These are phyloP conservation scores for Menidia menidia DNA, from an alignment of 2,797 vertebrate species.

Conservation along the genomic window DNA sequence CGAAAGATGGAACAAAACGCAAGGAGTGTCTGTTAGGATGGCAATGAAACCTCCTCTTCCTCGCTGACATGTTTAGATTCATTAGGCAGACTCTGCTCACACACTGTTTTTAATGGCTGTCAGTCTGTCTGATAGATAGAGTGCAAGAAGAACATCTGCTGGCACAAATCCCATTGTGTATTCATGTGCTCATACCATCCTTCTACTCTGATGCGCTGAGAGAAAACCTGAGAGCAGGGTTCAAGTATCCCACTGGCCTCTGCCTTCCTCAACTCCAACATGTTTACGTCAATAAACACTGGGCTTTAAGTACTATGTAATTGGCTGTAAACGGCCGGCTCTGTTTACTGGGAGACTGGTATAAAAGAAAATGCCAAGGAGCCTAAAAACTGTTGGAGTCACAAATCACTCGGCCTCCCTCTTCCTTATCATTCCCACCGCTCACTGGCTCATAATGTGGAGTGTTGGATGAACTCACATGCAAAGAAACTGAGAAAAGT, in stretches of 20 bases:
- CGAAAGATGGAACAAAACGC: slow-evolving; percentile 26
- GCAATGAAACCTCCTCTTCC: slow-evolving; percentile 35
- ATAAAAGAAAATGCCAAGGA: slow-evolving; percentile 86
- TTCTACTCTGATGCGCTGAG: slow-evolving; percentile 61
- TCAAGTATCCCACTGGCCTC: slow-evolving; percentile 84
- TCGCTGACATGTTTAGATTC: slow-evolving; percentile 71
- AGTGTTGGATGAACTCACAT: slow-evolving; percentile 85
- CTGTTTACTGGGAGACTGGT: slow-evolving; percentile 90
- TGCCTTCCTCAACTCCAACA: slow-evolving; percentile 86
- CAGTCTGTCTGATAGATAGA: slow-evolving; percentile 79
- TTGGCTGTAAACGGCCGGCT: slow-evolving; percentile 91
- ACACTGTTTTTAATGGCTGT: slow-evolving; percentile 81
- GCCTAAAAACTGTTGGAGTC: slow-evolving; percentile 86
- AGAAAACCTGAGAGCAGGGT: slow-evolving; percentile 70
- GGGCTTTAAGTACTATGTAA: slow-evolving; percentile 91
- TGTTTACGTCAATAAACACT: slow-evolving; percentile 91
- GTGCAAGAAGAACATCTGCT: slow-evolving; percentile 80
- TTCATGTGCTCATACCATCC: slow-evolving; percentile 67
- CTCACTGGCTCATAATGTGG: slow-evolving; percentile 81
- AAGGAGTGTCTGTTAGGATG: slow-evolving; percentile 54
- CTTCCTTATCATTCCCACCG: slow-evolving; percentile 64
- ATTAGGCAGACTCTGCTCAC: slow-evolving; percentile 63
- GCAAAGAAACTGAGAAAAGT: slow-evolving; percentile 82
- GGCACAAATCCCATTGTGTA: slow-evolving; percentile 70
- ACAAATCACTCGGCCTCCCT: slow-evolving; percentile 38